Base-by-base conservation (phyloP, 2,888 invertebrate genomes). In the Synergus gifuensis region DNA sequence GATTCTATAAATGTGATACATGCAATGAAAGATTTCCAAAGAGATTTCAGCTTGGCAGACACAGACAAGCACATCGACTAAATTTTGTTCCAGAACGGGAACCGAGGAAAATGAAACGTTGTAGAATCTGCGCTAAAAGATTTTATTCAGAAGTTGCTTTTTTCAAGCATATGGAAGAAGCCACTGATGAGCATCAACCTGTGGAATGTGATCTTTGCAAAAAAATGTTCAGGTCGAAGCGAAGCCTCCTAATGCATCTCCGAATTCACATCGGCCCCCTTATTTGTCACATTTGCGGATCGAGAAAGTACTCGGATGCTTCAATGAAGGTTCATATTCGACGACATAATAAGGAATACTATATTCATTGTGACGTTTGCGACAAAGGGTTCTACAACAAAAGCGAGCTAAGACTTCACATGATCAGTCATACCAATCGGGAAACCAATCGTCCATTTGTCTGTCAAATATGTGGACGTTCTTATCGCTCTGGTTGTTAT, bases 271-370 rank as follows among this genome's bases (percentile, higher is more conserved):
- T 77, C 0, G 78, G 78, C 40, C 79, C 63, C 4, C 78, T 79
- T 3, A 77, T 85, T 42, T 85, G 85, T 28, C 77, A 82, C 36
- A 73, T 85, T 49, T 95, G 95, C 83, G 94, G 94, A 0, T 94
- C 94, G 85, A 94, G 94, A 85, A 94, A 95, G 85, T 93, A 94
- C 0, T 94, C 94, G 64, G 94, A 94, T 83, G 94, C 94, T 81
- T 94, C 95, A 83, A 88, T 95, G 81, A 94, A 94, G 64, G 93
- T 93, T 0, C 95, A 95, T 85, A 90, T 93, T 93, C 83, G 92
- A 0, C 88, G 89, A 0, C 94, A 94, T 49, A 93, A 93, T 0
- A 93, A 93, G 0, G 93, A 93, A 58, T 91, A 93, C 78, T 93
- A 93, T 42, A 92, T 90, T 76, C 87, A 89, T 79, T 93, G 93